Conservation (phyloP, 2,797 vertebrate species). For the Champsocephalus gunnari region DNA sequence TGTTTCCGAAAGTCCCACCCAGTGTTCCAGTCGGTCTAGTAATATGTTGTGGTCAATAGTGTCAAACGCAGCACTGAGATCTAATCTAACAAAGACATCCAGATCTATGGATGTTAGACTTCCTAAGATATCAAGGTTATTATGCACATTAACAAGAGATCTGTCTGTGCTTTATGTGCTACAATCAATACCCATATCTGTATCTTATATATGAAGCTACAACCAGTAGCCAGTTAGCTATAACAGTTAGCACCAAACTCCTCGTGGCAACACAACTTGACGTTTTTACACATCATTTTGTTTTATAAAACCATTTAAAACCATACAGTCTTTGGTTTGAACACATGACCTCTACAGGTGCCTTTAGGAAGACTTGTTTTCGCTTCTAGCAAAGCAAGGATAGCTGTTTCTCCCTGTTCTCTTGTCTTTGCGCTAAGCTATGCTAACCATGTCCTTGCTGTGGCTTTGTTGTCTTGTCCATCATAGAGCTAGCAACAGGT, state of each 20-base stretch:
- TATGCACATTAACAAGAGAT: slow-evolving; percentile 22
- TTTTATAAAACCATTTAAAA: too few species aligned
- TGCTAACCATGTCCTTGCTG: neutral
- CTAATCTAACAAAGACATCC: neutral
- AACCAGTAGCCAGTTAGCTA: neutral
- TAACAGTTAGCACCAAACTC: neutral
- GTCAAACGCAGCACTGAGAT: too few species aligned
- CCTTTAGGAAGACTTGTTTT: neutral
- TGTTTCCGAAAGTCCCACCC: too few species aligned
- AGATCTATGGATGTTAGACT: slow-evolving; percentile 4
- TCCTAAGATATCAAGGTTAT: slow-evolving; percentile 23
- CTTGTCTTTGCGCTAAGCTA: neutral
- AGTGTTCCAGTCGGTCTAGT: too few species aligned
- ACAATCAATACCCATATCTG: neutral
- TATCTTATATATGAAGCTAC: too few species aligned
- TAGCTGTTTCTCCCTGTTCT: neutral
- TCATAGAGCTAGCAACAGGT: too few species aligned
- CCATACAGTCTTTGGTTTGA: neutral
- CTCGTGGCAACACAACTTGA: neutral
- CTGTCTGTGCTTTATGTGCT: neutral
- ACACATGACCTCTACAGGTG: neutral
- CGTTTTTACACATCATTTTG: too few species aligned
- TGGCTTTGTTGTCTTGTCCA: too few species aligned
- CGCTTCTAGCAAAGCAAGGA: neutral
- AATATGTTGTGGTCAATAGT: too few species aligned